Evolutionary conservation across 2,888 invertebrate genomes (phyloP), one percentile per base, ranked within the genome.

Genomic region (Gandaritis pyraliata): DNA sequence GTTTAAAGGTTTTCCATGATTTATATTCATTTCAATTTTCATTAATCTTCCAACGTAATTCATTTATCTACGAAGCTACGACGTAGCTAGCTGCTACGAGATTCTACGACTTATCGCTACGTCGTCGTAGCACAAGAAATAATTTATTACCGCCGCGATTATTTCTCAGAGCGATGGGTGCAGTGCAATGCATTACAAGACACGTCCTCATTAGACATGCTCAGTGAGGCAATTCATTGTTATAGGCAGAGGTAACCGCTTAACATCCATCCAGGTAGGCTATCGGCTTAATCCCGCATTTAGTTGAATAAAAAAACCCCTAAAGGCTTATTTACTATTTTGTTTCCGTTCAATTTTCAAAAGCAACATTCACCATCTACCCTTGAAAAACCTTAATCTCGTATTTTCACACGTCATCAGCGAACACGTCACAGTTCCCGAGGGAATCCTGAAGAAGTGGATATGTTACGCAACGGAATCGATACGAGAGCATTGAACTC

Each of bases 381-480:
- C 30, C 29, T 12, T 6, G 30, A 7, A 52, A 49, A 18, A 36
- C 36, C 7, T 12, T 11, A 5, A 49, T 43, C 10, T 15, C 13
- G 30, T 36, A 41, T 29, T 51, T 11, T 39, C 51, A 38, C 38
- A 51, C 38, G 23, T 13, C 23, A 51, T 41, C 51, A 13, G 23
- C 39, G 29, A 29, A 48, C 16, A 49, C 39, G 29, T 36, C 45
- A 23, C 36, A 33, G 8, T 29, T 38, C 15, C 45, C 38, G 11
- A 8, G 16, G 8, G 46, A 52, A 39, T 29, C 33, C 33, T 33
- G 43, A 36, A 56, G 47, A 39, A 43, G 39, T 11, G 45, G 18
- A 58, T 57, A 57, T 52, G 45, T 62, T 58, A 58, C 62, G 62
- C 50, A 62, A 62, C 38, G 12, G 45, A 51, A 62, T 62, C 62